Percentiles rank a stretch among this genome's conserved stretches.
Evolutionary conservation across 2,888 invertebrate species (phyloP).

Genomic region (Habroteleia sp.): DNA sequence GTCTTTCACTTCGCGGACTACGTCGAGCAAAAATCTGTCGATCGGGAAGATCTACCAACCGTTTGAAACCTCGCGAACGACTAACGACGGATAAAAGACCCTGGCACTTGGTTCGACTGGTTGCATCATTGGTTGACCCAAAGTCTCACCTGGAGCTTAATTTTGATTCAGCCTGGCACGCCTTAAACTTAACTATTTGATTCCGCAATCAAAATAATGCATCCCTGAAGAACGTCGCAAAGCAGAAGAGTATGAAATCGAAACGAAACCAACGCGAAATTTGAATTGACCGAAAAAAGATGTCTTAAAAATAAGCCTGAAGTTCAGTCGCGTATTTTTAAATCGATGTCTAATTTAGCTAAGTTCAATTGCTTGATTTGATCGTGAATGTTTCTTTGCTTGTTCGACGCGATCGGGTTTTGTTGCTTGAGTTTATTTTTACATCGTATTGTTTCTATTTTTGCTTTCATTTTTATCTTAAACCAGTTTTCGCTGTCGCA

Average conservation of each 20-base stretch:
- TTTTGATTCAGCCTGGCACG: too few relatives aligned
- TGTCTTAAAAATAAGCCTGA: constrained; percentile 48
- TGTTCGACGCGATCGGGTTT: not conserved
- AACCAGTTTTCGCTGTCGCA: too few relatives aligned
- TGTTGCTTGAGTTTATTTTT: not conserved
- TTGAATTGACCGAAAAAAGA: too few relatives aligned
- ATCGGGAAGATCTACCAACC: constrained; percentile 1
- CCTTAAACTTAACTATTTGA: too few relatives aligned
- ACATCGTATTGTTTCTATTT: too few relatives aligned
- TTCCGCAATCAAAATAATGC: too few relatives aligned
- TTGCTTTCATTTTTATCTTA: too few relatives aligned
- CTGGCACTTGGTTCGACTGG: constrained; percentile 12
- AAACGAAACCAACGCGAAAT: constrained; percentile 38
- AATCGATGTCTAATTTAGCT: constrained; percentile 31
- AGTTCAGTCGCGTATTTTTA: constrained; percentile 49
- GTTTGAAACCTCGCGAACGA: constrained; percentile 16
- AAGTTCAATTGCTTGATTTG: constrained; percentile 25
- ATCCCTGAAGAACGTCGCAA: too few relatives aligned
- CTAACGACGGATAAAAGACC: constrained; percentile 11
- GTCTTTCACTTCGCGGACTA: too few relatives aligned
- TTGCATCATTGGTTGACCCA: constrained; percentile 28
- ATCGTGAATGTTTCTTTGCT: constrained; percentile 3
- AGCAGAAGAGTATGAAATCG: not conserved
- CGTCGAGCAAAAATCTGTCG: too few relatives aligned
- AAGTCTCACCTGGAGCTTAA: not conserved